Evolutionary conservation across 2,113 vertebrate species (phyloP), one percentile per base, ranked within the genome.

Genomic region (Heterochromis multidens): DNA sequence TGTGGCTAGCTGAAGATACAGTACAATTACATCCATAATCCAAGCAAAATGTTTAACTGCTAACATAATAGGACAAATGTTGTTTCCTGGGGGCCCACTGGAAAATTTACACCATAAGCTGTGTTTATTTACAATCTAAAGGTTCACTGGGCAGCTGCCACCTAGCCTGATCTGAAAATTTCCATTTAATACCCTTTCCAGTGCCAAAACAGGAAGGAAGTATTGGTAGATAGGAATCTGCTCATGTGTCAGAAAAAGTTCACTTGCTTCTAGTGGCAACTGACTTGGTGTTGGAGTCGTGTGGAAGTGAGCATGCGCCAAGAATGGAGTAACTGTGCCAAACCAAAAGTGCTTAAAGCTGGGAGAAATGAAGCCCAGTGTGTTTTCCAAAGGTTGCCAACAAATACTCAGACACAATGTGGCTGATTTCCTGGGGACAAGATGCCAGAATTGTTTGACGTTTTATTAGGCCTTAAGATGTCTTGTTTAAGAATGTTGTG

Each of bases 391-490:
- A 92, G 91, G 90, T 90, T 91, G 90, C 84, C 90, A 90, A 70
- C 74, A 84, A 88, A 90, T 80, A 82, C 74, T 91, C 80, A 77
- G 79, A 92, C 87, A 92, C 87, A 93, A 82, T 91, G 90, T 27
- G 77, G 84, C 59, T 81, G 79, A 87, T 92, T 92, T 95, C 85
- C 88, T 76, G 49, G 81, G 77, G 88, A 93, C 79, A 85, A 91
- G 79, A 77, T 82, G 92, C 67, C 92, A 87, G 87, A 85, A 81
- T 88, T 87, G 87, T 89, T 91, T 93, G 90, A 94, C 82, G 87
- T 94, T 89, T 93, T 91, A 90, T 94, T 92, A 91, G 89, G 84
- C 80, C 82, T 84, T 79, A 87, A 86, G 87, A 90, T 78, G 88
- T 95, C 90, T 95, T 91, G 84, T 93, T 93, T 86, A 88, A 84